phyloP scores from a whole-genome alignment of 2,113 vertebrate species.

The Chaetura pelagica region DNA sequence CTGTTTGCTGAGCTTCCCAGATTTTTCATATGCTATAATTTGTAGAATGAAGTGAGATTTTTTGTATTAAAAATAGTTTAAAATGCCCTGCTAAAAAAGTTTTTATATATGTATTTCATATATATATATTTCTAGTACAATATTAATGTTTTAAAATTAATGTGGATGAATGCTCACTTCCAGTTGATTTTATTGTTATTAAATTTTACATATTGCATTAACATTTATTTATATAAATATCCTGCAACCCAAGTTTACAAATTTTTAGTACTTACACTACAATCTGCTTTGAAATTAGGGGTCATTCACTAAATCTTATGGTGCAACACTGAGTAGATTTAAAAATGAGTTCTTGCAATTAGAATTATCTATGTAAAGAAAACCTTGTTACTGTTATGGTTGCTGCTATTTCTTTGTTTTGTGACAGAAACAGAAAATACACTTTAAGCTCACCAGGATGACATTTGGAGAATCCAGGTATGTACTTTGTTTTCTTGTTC shows the following conservation, averaged over 20 bases:
- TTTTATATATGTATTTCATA: background rate
- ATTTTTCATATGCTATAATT: conserved; percentile 54
- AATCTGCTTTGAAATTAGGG: background rate
- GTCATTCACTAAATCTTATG: background rate
- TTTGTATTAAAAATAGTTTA: conserved; percentile 23
- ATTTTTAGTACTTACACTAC: background rate
- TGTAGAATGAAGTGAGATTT: conserved; percentile 46
- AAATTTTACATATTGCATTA: background rate
- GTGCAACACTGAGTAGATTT: background rate
- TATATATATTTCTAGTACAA: background rate
- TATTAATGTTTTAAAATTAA: background rate
- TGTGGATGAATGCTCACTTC: background rate
- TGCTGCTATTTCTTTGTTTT: background rate
- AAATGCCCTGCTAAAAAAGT: background rate
- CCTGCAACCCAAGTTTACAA: background rate
- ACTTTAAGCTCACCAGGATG: background rate
- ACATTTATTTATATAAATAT: background rate
- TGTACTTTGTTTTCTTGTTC: background rate
- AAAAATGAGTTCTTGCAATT: background rate
- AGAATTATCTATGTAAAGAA: background rate
- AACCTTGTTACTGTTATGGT: background rate
- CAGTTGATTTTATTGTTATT: background rate
- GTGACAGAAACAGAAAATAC: background rate
- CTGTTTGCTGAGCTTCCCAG: background rate
- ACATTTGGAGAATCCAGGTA: background rate